Conservation (phyloP, 2,888 invertebrate genomes). For the Chrysolina oricalcia region DNA sequence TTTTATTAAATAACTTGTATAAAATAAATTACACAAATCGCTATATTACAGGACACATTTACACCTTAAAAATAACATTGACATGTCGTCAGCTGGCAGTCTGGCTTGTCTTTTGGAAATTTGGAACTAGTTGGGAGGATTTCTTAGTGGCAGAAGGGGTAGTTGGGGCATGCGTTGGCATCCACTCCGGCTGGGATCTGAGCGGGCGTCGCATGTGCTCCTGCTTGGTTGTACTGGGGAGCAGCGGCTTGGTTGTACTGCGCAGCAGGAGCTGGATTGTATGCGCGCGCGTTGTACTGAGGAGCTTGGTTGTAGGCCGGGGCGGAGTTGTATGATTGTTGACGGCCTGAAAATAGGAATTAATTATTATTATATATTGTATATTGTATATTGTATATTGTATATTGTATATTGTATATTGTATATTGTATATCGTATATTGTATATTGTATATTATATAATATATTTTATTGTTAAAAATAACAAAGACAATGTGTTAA, state of each 20-base stretch:
- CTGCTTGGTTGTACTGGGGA: conserved; percentile 52
- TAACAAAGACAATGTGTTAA: too few species aligned
- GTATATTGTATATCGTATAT: too few species aligned
- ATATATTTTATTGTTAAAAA: too few species aligned
- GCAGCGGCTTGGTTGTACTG: conserved; percentile 35
- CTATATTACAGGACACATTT: conserved; percentile 55
- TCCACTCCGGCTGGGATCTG: conserved; percentile 65
- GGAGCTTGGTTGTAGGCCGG: conserved; percentile 35
- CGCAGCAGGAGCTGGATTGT: conserved; percentile 42
- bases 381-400: too few species aligned
- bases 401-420: too few species aligned
- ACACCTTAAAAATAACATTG: conserved; percentile 52
- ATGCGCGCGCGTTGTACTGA: neutral
- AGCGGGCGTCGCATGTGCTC: conserved; percentile 57
- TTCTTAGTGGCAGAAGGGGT: conserved; percentile 63
- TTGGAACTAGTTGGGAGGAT: conserved; percentile 18
- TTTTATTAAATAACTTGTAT: conserved; percentile 44
- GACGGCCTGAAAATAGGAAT: conserved; percentile 12
- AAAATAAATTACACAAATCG: conserved; percentile 52
- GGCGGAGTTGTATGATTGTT: conserved; percentile 40
- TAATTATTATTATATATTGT: too few species aligned
- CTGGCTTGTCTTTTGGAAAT: conserved; percentile 49
- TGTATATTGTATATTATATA: too few species aligned
- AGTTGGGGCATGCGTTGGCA: conserved; percentile 64
- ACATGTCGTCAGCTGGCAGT: conserved; percentile 64